phyloP scores from a whole-genome alignment of 2,888 invertebrate species.

The Strigamia transsilvanica region DNA sequence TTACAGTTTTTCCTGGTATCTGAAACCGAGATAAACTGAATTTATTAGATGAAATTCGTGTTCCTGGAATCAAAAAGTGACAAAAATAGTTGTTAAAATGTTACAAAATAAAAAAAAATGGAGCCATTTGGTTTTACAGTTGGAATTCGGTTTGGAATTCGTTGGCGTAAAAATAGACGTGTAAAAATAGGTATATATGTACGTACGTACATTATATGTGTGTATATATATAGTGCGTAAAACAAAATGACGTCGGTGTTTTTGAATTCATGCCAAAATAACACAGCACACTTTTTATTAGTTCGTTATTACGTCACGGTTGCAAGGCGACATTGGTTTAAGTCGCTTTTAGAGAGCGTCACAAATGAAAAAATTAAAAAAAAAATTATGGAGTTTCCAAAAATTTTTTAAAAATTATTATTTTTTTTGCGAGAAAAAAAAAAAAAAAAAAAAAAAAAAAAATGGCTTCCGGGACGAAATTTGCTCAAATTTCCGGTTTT shows the following conservation, averaged over 20 bases:
- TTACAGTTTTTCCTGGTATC: neutral
- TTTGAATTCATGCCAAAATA: conserved; percentile 15
- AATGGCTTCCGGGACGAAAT: conserved; percentile 4
- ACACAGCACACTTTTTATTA: conserved; percentile 2
- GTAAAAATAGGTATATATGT: neutral
- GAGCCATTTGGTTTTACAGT: conserved; percentile 4
- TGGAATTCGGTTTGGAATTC: neutral
- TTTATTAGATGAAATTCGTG: no score
- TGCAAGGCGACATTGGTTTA: neutral
- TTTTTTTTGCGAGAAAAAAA: neutral
- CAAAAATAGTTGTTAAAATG: neutral
- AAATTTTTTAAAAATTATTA: neutral
- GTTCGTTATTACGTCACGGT: neutral
- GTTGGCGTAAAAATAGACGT: neutral
- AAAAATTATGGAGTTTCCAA: conserved; percentile 11
- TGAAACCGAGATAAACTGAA: neutral
- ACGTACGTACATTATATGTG: no score
- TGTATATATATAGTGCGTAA: no score
- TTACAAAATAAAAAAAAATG: neutral
- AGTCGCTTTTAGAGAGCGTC: conserved; percentile 24
- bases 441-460: neutral
- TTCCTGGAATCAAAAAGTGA: neutral
- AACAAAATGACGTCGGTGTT: neutral
- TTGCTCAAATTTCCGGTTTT: neutral
- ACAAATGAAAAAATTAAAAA: neutral